Percentiles rank a stretch among this genome's conserved stretches.
Conservation (phyloP, 2,113 vertebrate species). For the Chionis minor region DNA sequence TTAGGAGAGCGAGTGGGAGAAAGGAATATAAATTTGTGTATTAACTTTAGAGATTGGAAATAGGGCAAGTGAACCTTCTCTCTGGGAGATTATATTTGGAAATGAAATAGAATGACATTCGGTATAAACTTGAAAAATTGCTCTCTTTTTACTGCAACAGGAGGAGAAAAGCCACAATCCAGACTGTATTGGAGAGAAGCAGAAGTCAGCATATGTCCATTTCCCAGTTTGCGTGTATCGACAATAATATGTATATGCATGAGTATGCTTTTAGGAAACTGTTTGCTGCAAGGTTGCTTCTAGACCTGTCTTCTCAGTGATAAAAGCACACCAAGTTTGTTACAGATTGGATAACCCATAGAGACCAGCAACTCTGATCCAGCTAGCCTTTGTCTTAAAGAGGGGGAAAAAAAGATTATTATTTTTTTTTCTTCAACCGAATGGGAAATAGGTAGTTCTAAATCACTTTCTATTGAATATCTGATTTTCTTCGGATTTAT, state of each 20-base stretch:
- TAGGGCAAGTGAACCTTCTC: slow-evolving; percentile 54
- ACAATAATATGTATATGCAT: not conserved
- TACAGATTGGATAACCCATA: not conserved
- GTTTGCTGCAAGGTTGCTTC: not conserved
- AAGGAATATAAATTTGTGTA: slow-evolving; percentile 71
- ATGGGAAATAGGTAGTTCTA: slow-evolving; percentile 14
- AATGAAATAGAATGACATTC: slow-evolving; percentile 65
- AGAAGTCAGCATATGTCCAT: slow-evolving; percentile 59
- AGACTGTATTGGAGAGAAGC: slow-evolving; percentile 14
- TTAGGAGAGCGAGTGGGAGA: slow-evolving; percentile 68
- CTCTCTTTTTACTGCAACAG: slow-evolving; percentile 57
- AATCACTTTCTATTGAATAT: not conserved
- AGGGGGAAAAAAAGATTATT: not conserved
- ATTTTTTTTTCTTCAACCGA: not conserved
- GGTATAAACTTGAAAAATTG: slow-evolving; percentile 67
- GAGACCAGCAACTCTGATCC: not conserved
- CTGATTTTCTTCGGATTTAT: not conserved
- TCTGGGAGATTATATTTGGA: slow-evolving; percentile 64
- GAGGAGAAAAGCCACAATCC: slow-evolving; percentile 41
- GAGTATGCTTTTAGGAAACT: not conserved
- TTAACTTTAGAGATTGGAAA: slow-evolving; percentile 69
- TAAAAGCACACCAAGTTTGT: not conserved
- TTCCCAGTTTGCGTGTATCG: not conserved
- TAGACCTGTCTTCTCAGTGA: not conserved
- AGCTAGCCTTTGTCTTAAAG: not conserved